Evolutionary conservation across 2,113 vertebrate genomes (phyloP), one percentile per base, ranked within the genome.

Genomic region (Panthera uncia): DNA sequence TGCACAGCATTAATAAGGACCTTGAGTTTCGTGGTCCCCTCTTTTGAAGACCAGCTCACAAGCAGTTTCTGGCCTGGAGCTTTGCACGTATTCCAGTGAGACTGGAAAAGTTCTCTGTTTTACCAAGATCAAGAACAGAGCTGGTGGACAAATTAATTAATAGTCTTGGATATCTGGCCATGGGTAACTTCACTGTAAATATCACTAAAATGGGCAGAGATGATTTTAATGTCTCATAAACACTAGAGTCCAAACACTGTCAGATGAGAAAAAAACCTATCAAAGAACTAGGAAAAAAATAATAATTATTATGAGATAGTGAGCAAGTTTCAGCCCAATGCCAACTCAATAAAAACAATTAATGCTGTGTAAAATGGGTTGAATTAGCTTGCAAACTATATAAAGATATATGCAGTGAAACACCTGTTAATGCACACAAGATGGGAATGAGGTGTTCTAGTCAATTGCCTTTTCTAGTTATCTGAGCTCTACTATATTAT

Each of bases 321-420:
- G 50, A 88, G 38, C 76, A 78, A 82, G 19, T 94, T 84, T 97
- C 71, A 65, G 71, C 89, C 96, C 66, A 71, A 23, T 33, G 33
- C 79, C 71, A 96, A 96, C 57, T 88, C 89, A 92, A 65, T 80
- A 74, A 57, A 88, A 92, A 92, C 80, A 95, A 94, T 97, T 98
- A 97, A 98, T 98, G 98, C 98, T 98, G 73, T 98, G 99, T 95
- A 97, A 98, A 98, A 69, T 80, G 98, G 98, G 99, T 98, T 92
- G 99, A 98, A 98, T 97, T 69, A 81, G 76, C 89, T 96, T 97
- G 94, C 45, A 96, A 96, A 69, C 89, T 96, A 41, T 91, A 41
- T 50, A 74, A 96, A 91, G 21, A 11, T 41, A 48, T 88, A 98
- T 19, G 78, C 89, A 92, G 55, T 93, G 96, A 85, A 89, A 55